Conservation (phyloP, 2,113 vertebrate species). For the Percina caprodes region DNA sequence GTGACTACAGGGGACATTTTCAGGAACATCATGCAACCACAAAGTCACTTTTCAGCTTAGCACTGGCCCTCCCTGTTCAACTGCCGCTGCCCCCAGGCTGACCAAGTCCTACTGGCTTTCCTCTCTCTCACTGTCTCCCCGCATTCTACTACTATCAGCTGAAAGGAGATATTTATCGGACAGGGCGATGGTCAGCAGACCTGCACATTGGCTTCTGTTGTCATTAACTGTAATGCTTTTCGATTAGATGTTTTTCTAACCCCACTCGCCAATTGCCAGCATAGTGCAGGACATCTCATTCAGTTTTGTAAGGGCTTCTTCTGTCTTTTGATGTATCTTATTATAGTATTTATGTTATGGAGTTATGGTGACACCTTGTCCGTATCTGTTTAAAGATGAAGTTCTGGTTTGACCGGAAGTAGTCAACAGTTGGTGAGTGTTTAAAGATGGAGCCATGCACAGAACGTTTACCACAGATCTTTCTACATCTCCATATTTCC, state of each 20-base stretch:
- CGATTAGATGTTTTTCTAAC: constrained; percentile 73
- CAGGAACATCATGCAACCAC: constrained; percentile 41
- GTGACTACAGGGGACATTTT: constrained; percentile 62
- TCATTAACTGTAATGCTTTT: constrained; percentile 77
- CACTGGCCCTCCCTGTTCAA: constrained; percentile 38
- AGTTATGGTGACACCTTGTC: constrained; percentile 4
- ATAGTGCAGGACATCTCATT: constrained; percentile 37
- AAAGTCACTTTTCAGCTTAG: constrained; percentile 54
- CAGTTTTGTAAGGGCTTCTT: constrained; percentile 12
- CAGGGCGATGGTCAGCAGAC: constrained; percentile 75
- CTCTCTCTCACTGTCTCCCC: constrained; percentile 8
- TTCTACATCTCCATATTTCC: constrained; percentile 33
- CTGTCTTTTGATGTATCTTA: constrained; percentile 21
- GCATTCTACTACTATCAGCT: constrained; percentile 54
- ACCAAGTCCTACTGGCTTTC: constrained; percentile 57
- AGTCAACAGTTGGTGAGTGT: constrained; percentile 38
- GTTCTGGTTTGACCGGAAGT: constrained; percentile 13
- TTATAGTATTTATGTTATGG: constrained; percentile 26
- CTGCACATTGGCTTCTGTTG: constrained; percentile 66
- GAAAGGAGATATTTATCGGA: constrained; percentile 77
- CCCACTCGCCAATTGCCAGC: constrained; percentile 48
- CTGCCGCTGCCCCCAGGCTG: constrained; percentile 42
- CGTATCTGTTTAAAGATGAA: constrained; percentile 20
- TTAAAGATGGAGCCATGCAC: constrained; percentile 17
- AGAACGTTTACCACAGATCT: constrained; percentile 23